phyloP scores from a whole-genome alignment of 2,113 vertebrate species.

The Pachyramphus minor region DNA sequence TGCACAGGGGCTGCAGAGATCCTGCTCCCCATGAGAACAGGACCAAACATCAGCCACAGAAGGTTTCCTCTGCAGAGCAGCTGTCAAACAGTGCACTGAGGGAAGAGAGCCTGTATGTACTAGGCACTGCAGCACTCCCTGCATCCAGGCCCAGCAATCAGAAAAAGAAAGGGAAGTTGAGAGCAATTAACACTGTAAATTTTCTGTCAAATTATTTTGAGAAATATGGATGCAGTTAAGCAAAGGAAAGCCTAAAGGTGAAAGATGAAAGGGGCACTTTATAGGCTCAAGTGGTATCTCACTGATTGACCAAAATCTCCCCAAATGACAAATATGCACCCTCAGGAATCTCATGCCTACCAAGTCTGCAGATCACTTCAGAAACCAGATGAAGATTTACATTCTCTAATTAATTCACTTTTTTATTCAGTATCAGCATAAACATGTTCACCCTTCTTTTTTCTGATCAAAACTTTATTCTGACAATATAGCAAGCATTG shows the following conservation, averaged over 20 bases:
- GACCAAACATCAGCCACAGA: neutral
- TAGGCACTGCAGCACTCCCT: neutral
- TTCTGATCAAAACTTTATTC: slow-evolving; percentile 9
- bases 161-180: neutral
- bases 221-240: neutral
- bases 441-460: neutral
- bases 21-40: neutral
- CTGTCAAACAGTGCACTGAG: neutral
- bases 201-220: neutral
- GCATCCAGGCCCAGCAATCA: neutral
- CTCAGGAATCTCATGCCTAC: neutral
- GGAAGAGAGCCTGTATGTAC: neutral
- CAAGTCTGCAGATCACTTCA: neutral
- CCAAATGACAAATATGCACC: neutral
- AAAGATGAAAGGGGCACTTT: neutral
- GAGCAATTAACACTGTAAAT: neutral
- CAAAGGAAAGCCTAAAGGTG: neutral
- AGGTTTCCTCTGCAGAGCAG: neutral
- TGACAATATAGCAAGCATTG: neutral
- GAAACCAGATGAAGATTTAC: neutral
- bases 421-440: slow-evolving; percentile 9
- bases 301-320: neutral
- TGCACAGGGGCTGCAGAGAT: neutral
- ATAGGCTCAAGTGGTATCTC: neutral
- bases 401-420: neutral